phyloP scores from a whole-genome alignment of 2,888 invertebrate species.

The Nomada goodeniana region DNA sequence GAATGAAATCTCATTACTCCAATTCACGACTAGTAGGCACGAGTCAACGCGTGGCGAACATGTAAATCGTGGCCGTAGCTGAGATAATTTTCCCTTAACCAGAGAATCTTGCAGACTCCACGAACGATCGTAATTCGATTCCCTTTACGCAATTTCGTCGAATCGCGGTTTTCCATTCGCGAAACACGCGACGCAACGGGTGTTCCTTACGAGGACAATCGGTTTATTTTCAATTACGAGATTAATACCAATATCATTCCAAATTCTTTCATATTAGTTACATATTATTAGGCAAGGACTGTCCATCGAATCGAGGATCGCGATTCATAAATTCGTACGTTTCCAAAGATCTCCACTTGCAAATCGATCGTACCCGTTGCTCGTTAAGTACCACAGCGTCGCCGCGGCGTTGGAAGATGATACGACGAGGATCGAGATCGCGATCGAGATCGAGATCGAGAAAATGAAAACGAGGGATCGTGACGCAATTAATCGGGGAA shows the following conservation, averaged over 20 bases:
- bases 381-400: conserved; percentile 66
- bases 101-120: conserved; percentile 56
- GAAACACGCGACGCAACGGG: conserved; percentile 57
- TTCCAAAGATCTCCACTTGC: conserved; percentile 52
- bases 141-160: conserved; percentile 75
- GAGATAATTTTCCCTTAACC: conserved; percentile 63
- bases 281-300: conserved; percentile 11
- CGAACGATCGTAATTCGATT: conserved; percentile 70
- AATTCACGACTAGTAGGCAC: not conserved
- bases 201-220: conserved; percentile 43
- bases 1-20: conserved; percentile 1
- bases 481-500: conserved; percentile 66
- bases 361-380: conserved; percentile 68
- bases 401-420: conserved; percentile 59
- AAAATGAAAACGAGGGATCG: conserved; percentile 54
- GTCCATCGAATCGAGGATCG: conserved; percentile 26
- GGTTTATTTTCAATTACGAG: not conserved
- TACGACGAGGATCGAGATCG: conserved; percentile 53
- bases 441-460: conserved; percentile 61
- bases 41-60: conserved; percentile 35
- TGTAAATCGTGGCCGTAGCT: conserved; percentile 49
- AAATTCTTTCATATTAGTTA: no score
- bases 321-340: conserved; percentile 46
- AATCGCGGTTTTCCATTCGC: conserved; percentile 67
- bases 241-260: no score